Evolutionary conservation across 1,140 invertebrate species (phyloP), one percentile per base, ranked within the genome.

Genomic region (Tetramorium alpestre): DNA sequence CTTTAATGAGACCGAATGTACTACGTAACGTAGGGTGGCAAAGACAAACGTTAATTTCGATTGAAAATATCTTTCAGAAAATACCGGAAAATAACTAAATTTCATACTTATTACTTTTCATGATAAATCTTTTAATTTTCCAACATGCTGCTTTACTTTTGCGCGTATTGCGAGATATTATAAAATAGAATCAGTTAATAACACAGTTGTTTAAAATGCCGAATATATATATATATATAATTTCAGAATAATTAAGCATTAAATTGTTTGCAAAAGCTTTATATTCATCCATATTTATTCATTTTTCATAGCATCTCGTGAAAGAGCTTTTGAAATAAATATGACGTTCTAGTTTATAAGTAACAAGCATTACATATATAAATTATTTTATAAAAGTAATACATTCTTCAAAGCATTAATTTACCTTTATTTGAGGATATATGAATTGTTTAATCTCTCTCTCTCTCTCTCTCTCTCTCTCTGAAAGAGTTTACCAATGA

Each of bases 261-360:
- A 11, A 72, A 60, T 73, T 60, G 25, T 58, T 8, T 16, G 54
- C 10, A 11, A 58, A 28, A 47, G 16, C 54, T 84, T 8, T 38
- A 38, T 7, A 72, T 73, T 22, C 18, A 75, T 84, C 13, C n/a
- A 38, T 60, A 18, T 82, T 47, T 22, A 56, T 72, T 70, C 60
- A 72, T 47, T 72, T 13, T 72, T 72, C 4, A 28, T 3, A 78
- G 3, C 3, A 16, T 47, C n/a, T 67, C 28, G 18, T 41, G 25
- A 73, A 69, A 70, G 1, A 44, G 10, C 16, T 44, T 70, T 70
- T 3, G 10, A 69, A 54, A 82, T 60, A 38, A 41, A 8, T 18
- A 11, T 3, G 3, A 60, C 33, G 13, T 75, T 58, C 13, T 44
- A 82, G 4, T 58, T 73, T 44, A 60, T 73, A 47, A 47, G n/a